phyloP scores from a whole-genome alignment of 1,140 invertebrate species.

The Penaeus indicus region DNA sequence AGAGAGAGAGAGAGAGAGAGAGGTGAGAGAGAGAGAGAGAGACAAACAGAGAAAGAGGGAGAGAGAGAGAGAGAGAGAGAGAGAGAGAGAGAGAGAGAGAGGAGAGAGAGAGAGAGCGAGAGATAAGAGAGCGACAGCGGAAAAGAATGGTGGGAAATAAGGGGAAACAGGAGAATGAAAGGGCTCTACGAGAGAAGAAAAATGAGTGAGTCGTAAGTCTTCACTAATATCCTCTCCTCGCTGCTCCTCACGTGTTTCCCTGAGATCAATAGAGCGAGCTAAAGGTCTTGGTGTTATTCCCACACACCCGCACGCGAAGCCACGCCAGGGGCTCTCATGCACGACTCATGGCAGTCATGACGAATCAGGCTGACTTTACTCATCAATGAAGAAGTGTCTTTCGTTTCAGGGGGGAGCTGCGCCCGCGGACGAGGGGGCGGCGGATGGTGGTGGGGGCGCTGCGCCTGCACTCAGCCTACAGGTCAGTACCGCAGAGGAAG shows the following conservation, averaged over 20 bases:
- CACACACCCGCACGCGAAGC: too few species aligned
- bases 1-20: slow-evolving; percentile 22
- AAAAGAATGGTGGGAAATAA: neutral
- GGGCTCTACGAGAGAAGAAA: too few species aligned
- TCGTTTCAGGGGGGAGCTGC: slow-evolving; percentile 64
- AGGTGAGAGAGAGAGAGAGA: neutral
- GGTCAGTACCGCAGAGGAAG: slow-evolving; percentile 64
- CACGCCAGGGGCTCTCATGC: too few species aligned
- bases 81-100: neutral
- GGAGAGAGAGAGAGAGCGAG: neutral
- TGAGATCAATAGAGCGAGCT: too few species aligned
- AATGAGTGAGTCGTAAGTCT: neutral
- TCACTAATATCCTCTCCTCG: neutral
- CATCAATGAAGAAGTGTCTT: neutral
- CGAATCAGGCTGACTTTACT: neutral
- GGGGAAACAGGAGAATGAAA: neutral
- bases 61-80: neutral
- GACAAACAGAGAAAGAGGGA: neutral
- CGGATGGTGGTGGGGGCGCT: slow-evolving; percentile 66
- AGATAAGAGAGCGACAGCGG: neutral
- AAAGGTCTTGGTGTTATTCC: too few species aligned
- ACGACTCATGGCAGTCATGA: too few species aligned
- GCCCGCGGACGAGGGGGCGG: slow-evolving; percentile 61
- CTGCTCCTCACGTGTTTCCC: neutral
- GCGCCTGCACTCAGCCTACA: slow-evolving; percentile 65